Base-by-base conservation (phyloP, 2,888 invertebrate species). In the Latrodectus hesperus region DNA sequence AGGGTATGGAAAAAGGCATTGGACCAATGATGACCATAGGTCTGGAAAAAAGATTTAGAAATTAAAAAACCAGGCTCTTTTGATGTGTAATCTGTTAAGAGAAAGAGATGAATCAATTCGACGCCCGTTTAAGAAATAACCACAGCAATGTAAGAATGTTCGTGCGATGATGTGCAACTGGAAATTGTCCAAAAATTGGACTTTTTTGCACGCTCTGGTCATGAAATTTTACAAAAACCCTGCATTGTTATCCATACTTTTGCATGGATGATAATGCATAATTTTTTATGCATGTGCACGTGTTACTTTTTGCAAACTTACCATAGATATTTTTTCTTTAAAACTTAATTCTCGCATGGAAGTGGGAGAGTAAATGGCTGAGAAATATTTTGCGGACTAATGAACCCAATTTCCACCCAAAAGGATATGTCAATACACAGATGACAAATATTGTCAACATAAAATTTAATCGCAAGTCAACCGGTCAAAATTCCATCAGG, bases 1-100 rank as follows among this genome's bases (percentile, higher is more conserved):
- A 74, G 55, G 55, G 55, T 55, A 55, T 55, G 55, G 17, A 22
- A 74, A 74, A 78, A 68, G 68, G 78, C 68, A 26, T 64, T 77
- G 65, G 76, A 14, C 53, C 22, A 14, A 52, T 78, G 55, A 53
- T 52, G 2, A 68, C 70, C 17, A 1, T 60, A 17, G 17, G 53
- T 78, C 55, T 74, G 49, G 17, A 74, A 22, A 55, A 55, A 74
- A 74, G 55, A 74, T 55, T 74, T n/a, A 55, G 17, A 74, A 74
- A 60, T 55, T n/a, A 26, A 74, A 74, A 22, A 55, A 26, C 53
- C 74, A 52, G 74, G 74, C 53, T 55, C 10, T 22, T 55, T 74
- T 55, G 52, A 65, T 77, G 77, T 77, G 65, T 11, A 49, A 77
- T 65, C 51, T 77, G 53, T 52, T 52, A 67, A 51, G n/a, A 1